Evolutionary conservation across 2,797 vertebrate species (phyloP).

Genomic region (Erpetoichthys calabaricus): DNA sequence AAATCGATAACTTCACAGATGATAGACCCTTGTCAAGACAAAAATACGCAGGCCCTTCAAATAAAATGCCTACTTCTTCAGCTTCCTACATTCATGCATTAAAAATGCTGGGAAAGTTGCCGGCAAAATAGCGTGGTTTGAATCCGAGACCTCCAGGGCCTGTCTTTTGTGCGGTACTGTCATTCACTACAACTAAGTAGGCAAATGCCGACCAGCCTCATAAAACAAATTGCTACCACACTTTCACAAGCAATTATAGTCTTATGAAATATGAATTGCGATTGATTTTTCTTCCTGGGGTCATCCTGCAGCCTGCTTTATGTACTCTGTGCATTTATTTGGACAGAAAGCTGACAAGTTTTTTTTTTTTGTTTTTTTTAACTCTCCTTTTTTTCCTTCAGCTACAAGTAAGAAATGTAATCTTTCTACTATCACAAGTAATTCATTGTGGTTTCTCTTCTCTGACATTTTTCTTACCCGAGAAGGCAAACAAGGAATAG

Average conservation of each 20-base stretch:
- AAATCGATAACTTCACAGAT: conserved; percentile 65
- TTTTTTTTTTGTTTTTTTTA: conserved; percentile 11
- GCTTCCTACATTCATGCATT: conserved; percentile 35
- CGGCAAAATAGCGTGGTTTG: not conserved
- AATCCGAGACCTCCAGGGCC: conserved; percentile 24
- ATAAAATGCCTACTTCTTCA: conserved; percentile 53
- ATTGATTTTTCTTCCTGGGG: conserved; percentile 69
- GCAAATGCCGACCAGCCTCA: conserved; percentile 16
- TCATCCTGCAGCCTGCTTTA: conserved; percentile 53
- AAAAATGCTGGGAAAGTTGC: conserved; percentile 22
- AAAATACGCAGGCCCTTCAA: conserved; percentile 45
- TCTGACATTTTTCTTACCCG: conserved; percentile 42
- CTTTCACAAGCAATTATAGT: conserved; percentile 66
- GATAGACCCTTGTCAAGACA: conserved; percentile 40
- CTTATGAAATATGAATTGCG: conserved; percentile 74
- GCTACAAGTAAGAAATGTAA: conserved; percentile 39
- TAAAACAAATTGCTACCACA: conserved; percentile 33
- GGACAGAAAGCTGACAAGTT: conserved; percentile 51
- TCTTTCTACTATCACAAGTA: conserved; percentile 38
- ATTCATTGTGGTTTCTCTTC: conserved; percentile 45
- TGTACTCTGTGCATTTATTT: conserved; percentile 59
- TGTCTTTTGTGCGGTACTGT: conserved; percentile 26
- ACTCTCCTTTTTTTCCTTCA: conserved; percentile 21
- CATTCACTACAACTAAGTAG: conserved; percentile 19
- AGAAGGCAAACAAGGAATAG: conserved; percentile 30